These are phyloP conservation scores for Lottia gigantea DNA, from an alignment of 2,888 invertebrate species.

Conservation along the genomic window DNA sequence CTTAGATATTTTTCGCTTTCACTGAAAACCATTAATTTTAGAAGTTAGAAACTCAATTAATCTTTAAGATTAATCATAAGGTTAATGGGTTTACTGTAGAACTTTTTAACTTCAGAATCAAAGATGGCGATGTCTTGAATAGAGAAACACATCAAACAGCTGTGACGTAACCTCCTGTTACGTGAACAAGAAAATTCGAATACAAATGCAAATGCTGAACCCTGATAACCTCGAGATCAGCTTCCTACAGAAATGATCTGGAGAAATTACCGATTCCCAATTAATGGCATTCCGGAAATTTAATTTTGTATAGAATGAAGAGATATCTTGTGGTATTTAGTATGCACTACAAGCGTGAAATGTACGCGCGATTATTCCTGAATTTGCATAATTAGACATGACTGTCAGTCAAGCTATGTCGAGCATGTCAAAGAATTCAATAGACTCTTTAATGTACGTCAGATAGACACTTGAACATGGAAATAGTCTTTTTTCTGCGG, in stretches of 20 bases:
- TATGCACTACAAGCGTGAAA: conserved; percentile 5
- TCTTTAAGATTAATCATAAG: too few relatives aligned
- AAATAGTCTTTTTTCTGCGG: too few relatives aligned
- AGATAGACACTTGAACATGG: too few relatives aligned
- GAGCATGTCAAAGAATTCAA: too few relatives aligned
- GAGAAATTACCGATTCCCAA: background rate
- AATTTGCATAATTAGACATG: conserved; percentile 6
- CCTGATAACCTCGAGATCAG: background rate
- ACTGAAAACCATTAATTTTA: too few relatives aligned
- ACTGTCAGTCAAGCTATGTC: background rate
- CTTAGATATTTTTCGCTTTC: too few relatives aligned
- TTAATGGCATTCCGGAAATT: conserved; percentile 5
- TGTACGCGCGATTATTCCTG: background rate
- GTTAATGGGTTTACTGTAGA: too few relatives aligned
- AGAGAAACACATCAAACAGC: background rate
- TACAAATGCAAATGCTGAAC: background rate
- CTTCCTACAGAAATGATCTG: too few relatives aligned
- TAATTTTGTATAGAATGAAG: conserved; percentile 1
- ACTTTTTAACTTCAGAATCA: too few relatives aligned
- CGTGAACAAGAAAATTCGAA: background rate
- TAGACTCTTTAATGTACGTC: too few relatives aligned
- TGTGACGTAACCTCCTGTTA: conserved; percentile 3
- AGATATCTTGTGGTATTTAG: background rate
- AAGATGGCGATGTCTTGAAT: too few relatives aligned
- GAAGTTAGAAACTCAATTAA: too few relatives aligned